A percentile compares a stretch with the other conserved stretches of the same genome.
Conservation (phyloP, 1,140 invertebrate species). For the Chironomus tepperi region DNA sequence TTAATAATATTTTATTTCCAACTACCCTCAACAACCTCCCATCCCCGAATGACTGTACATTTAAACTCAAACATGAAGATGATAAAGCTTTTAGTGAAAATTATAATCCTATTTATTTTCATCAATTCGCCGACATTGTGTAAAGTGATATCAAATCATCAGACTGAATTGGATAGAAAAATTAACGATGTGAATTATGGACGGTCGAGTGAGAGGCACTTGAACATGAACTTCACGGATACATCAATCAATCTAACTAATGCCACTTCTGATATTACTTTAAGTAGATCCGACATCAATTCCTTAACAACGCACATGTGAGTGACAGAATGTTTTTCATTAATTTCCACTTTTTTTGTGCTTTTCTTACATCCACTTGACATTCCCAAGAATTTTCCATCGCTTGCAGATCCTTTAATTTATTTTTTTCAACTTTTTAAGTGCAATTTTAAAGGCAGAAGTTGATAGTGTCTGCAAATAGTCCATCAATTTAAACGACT, state of each 20-base stretch:
- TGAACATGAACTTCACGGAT: background rate
- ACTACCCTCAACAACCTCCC: no score
- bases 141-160: background rate
- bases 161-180: background rate
- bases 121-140: background rate
- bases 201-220: background rate
- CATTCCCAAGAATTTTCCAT: no score
- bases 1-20: no score
- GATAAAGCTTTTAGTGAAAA: background rate
- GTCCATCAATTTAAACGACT: no score
- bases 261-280: background rate
- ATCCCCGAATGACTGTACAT: no score
- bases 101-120: background rate
- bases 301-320: slow-evolving; percentile 19
- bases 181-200: background rate
- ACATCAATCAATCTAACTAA: slow-evolving; percentile 6
- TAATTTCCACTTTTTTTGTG: background rate
- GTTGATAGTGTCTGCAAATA: no score
- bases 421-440: no score
- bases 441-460: no score
- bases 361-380: no score
- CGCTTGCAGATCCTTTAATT: no score
- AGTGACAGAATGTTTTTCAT: slow-evolving; percentile 6
- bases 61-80: background rate
- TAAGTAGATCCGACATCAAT: background rate